phyloP scores from a whole-genome alignment of 2,888 invertebrate genomes.

The Melolontha melolontha region DNA sequence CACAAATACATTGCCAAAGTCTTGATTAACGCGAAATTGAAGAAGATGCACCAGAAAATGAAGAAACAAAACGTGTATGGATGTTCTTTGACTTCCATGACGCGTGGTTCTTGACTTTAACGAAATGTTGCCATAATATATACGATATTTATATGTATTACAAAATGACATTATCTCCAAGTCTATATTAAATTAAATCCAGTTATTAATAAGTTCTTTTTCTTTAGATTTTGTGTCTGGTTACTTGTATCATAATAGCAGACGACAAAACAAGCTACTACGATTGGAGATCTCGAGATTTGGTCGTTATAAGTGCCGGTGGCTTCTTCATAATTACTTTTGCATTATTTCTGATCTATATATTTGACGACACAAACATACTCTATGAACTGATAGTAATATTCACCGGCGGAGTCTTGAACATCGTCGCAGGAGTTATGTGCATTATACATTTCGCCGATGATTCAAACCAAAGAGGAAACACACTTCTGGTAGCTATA shows the following conservation, averaged over 20 bases:
- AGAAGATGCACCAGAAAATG: no score
- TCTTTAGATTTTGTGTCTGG: slow-evolving; percentile 7
- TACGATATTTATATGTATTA: no score
- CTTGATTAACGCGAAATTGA: no score
- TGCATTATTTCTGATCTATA: slow-evolving; percentile 42
- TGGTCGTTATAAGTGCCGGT: slow-evolving; percentile 30
- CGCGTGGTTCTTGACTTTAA: no score
- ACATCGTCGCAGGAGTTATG: slow-evolving; percentile 38
- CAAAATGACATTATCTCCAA: no score
- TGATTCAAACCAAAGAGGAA: neutral
- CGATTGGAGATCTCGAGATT: slow-evolving; percentile 5
- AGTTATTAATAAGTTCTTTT: neutral
- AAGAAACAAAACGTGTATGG: no score
- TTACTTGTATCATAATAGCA: slow-evolving; percentile 3
- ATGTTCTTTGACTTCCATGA: no score
- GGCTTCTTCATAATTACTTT: slow-evolving; percentile 43
- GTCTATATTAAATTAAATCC: no score
- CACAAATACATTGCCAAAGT: no score
- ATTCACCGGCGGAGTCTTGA: slow-evolving; percentile 41
- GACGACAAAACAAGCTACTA: neutral
- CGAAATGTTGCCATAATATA: no score
- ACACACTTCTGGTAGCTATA: slow-evolving; percentile 8
- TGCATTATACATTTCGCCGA: slow-evolving; percentile 8
- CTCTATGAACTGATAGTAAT: slow-evolving; percentile 44
- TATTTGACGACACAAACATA: slow-evolving; percentile 43